These are phyloP conservation scores for Sialia sialis DNA, from an alignment of 2,113 vertebrate species.

Conservation along the genomic window DNA sequence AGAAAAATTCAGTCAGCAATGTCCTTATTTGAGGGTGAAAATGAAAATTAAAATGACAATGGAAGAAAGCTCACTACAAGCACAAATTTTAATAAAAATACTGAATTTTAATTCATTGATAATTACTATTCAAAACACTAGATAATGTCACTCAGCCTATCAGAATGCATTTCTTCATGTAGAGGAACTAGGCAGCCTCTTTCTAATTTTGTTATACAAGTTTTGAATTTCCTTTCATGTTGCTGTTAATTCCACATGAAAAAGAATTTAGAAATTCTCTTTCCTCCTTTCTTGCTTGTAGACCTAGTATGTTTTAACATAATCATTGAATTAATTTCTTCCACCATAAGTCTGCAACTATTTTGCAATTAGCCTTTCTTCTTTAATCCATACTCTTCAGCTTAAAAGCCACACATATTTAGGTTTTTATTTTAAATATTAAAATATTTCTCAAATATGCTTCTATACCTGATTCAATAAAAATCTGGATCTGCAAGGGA, in stretches of 20 bases:
- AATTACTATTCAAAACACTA: neutral
- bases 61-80: neutral
- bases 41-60: neutral
- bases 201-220: neutral
- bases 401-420: neutral
- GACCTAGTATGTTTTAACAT: neutral
- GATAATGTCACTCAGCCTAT: neutral
- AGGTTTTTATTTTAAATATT: neutral
- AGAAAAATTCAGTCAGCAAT: neutral
- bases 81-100: neutral
- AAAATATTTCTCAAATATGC: neutral
- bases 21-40: neutral
- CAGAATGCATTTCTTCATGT: neutral
- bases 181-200: neutral
- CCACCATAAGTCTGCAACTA: neutral
- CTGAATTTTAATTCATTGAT: constrained; percentile 8
- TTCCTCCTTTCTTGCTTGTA: neutral
- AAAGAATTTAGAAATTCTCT: constrained; percentile 34
- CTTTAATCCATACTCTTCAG: neutral
- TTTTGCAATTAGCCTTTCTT: neutral
- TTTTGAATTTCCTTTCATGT: constrained; percentile 28
- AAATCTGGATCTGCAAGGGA: neutral
- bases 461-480: neutral
- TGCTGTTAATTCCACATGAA: constrained; percentile 23
- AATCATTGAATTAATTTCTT: neutral